Evolutionary conservation across 1,140 invertebrate species (phyloP).

Genomic region (Teleopsis dalmanni): DNA sequence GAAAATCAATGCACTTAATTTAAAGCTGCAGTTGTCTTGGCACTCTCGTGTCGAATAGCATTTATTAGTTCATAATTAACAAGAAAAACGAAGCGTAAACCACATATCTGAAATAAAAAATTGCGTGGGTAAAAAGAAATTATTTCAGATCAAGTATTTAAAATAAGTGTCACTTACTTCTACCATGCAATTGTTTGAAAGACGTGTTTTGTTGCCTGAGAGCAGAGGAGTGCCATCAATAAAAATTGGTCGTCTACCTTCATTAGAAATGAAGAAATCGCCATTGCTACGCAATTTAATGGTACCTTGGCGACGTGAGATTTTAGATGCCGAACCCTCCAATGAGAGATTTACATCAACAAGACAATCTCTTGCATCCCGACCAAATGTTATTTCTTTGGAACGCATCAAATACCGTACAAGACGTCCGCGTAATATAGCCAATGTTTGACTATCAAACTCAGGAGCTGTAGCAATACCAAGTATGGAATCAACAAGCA

Average conservation of each 20-base stretch:
- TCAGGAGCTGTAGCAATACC: constrained; percentile 70
- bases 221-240: constrained; percentile 87
- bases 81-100: constrained; percentile 84
- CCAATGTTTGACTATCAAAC: constrained; percentile 87
- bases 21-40: constrained; percentile 55
- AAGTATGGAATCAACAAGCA: constrained; percentile 84
- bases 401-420: constrained; percentile 93
- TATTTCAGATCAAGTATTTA: background rate
- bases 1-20: too few relatives aligned
- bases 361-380: constrained; percentile 77
- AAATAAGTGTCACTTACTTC: constrained; percentile 57
- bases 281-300: constrained; percentile 86
- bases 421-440: constrained; percentile 82
- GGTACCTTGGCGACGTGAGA: constrained; percentile 78
- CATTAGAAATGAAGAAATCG: constrained; percentile 89
- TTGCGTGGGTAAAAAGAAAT: background rate
- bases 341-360: constrained; percentile 92
- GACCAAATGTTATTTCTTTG: constrained; percentile 89
- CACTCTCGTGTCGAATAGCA: constrained; percentile 72
- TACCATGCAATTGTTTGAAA: constrained; percentile 90
- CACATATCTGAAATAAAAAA: constrained; percentile 63
- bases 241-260: constrained; percentile 91
- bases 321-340: constrained; percentile 82
- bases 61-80: constrained; percentile 88
- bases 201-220: constrained; percentile 74